phyloP scores from a whole-genome alignment of 2,113 vertebrate species.

The Gavia stellata region DNA sequence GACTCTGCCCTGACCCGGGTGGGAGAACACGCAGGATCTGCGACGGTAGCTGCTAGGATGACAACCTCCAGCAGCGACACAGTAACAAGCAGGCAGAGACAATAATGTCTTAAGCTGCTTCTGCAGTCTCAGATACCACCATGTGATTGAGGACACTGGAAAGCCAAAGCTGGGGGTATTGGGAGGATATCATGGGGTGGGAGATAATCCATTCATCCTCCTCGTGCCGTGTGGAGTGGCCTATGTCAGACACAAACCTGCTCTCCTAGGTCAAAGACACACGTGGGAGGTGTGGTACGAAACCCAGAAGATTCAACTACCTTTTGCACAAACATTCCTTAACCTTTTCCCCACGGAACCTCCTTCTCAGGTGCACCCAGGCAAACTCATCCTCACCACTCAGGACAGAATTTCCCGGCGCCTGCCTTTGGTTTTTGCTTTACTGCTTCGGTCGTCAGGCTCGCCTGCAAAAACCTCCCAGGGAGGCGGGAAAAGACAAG shows the following conservation, averaged over 20 bases:
- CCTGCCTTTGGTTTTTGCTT: neutral
- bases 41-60: fast-evolving
- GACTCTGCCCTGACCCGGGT: neutral
- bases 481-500: fast-evolving
- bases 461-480: too few species aligned
- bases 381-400: neutral
- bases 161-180: neutral
- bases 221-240: neutral
- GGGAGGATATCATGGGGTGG: fast-evolving
- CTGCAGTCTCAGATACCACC: fast-evolving
- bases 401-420: neutral
- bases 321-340: neutral
- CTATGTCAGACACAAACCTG: neutral
- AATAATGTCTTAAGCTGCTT: neutral
- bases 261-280: neutral
- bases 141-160: neutral
- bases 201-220: neutral
- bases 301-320: neutral
- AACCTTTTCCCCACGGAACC: neutral
- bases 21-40: neutral
- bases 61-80: neutral
- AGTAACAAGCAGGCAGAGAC: neutral
- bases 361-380: neutral
- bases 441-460: neutral
- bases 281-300: neutral